Percentiles rank a stretch among this genome's conserved stretches.
phyloP scores from a whole-genome alignment of 2,113 vertebrate species.

The Nothocercus julius region DNA sequence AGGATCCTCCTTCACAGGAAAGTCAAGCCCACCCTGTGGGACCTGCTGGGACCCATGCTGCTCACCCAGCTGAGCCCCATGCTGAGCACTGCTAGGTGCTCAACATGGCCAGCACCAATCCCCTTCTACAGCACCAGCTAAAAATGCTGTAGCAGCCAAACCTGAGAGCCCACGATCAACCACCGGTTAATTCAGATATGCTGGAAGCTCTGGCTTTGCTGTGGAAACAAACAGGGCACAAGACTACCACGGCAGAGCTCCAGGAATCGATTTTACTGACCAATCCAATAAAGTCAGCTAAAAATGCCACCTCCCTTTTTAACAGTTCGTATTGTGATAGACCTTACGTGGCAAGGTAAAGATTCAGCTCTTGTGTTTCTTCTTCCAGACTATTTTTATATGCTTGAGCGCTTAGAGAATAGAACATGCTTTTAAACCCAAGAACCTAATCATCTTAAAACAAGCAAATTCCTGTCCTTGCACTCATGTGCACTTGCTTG shows the following conservation, averaged over 20 bases:
- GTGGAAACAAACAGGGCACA: background rate
- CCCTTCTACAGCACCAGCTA: background rate
- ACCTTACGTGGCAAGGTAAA: background rate
- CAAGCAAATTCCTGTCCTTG: constrained; percentile 8
- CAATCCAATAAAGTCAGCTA: background rate
- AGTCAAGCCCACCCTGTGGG: background rate
- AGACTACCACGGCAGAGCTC: background rate
- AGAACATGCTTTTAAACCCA: constrained; percentile 46
- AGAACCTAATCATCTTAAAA: constrained; percentile 42
- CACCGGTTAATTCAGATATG: background rate
- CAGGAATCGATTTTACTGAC: background rate
- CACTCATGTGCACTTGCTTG: fast-evolving
- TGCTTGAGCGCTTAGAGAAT: background rate
- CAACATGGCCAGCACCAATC: fast-evolving
- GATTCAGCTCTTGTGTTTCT: constrained; percentile 20
- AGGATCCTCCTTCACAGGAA: no score
- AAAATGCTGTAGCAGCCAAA: background rate
- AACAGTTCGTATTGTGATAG: background rate
- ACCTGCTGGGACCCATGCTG: background rate
- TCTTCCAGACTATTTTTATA: constrained; percentile 52
- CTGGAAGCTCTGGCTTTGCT: background rate
- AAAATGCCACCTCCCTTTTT: background rate
- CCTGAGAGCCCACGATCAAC: background rate
- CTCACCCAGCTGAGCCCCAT: background rate
- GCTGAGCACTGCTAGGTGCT: background rate